Evolutionary conservation across 2,113 vertebrate species (phyloP).

Genomic region (Seriola aureovittata): DNA sequence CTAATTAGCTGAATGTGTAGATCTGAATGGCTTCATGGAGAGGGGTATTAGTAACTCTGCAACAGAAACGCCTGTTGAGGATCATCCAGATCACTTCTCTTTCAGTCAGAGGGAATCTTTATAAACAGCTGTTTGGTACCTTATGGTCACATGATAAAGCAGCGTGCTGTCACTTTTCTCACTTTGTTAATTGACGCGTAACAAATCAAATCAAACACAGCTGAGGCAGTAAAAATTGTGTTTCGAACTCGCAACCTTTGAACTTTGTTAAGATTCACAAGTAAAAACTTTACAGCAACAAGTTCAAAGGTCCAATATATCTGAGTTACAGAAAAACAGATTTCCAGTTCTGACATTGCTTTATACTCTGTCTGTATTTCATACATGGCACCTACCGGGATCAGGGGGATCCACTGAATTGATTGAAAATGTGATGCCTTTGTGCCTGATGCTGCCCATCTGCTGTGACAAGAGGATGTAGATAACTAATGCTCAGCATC

Average conservation of each 20-base stretch:
- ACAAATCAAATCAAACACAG: not conserved
- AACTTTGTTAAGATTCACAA: not conserved
- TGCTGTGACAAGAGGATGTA: constrained; percentile 31
- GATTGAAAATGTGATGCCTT: constrained; percentile 37
- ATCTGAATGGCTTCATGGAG: constrained; percentile 4
- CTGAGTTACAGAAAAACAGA: not conserved
- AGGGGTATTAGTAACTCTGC: not conserved
- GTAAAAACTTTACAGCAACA: not conserved
- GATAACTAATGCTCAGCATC: constrained; percentile 30
- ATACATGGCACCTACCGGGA: not conserved
- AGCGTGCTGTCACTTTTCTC: not conserved
- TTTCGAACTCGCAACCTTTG: not conserved
- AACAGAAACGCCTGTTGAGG: constrained; percentile 5
- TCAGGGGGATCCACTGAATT: constrained; percentile 10
- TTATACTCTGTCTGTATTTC: constrained; percentile 25
- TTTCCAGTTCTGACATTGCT: constrained; percentile 14
- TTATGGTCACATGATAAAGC: constrained; percentile 7
- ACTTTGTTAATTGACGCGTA: constrained; percentile 22
- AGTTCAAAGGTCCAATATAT: not conserved
- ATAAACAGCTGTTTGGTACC: constrained; percentile 2
- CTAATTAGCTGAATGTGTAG: constrained; percentile 20
- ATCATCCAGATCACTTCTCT: constrained; percentile 17
- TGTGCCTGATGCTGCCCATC: constrained; percentile 6
- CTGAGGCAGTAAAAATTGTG: not conserved
- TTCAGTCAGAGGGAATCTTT: not conserved